Conservation (phyloP, 1,140 invertebrate species). For the Drosophila ohnishii region DNA sequence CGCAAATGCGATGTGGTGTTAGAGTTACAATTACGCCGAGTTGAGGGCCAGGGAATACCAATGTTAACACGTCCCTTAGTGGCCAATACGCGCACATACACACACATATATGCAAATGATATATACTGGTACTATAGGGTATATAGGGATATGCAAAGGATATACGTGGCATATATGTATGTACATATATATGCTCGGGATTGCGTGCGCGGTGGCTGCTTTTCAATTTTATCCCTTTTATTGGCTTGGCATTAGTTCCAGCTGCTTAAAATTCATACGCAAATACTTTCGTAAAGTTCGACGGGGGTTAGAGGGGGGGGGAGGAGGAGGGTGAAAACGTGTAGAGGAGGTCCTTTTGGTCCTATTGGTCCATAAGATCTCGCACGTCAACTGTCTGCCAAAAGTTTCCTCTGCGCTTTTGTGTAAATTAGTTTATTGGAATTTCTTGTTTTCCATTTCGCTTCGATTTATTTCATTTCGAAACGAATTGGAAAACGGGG, state of each 20-base stretch:
- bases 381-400: conserved; percentile 45
- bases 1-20: conserved; percentile 11
- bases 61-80: conserved; percentile 30
- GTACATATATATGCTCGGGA: background rate
- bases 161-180: background rate
- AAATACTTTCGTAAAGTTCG: conserved; percentile 45
- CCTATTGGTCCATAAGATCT: conserved; percentile 25
- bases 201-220: conserved; percentile 6
- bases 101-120: conserved; percentile 15
- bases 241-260: conserved; percentile 73
- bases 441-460: conserved; percentile 71
- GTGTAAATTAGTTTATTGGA: conserved; percentile 83
- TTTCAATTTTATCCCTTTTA: conserved; percentile 80
- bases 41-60: conserved; percentile 1
- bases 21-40: conserved; percentile 67
- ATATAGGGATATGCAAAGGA: background rate
- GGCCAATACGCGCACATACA: conserved; percentile 12
- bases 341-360: background rate
- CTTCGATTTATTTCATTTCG: conserved; percentile 24
- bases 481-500: conserved; percentile 6
- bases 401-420: conserved; percentile 48
- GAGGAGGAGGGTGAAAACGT: background rate
- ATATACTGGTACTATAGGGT: background rate
- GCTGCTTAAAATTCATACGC: conserved; percentile 78
- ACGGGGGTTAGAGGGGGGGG: no score